Base-by-base conservation (phyloP, 2,888 invertebrate species). In the Mactromeris polynyma region DNA sequence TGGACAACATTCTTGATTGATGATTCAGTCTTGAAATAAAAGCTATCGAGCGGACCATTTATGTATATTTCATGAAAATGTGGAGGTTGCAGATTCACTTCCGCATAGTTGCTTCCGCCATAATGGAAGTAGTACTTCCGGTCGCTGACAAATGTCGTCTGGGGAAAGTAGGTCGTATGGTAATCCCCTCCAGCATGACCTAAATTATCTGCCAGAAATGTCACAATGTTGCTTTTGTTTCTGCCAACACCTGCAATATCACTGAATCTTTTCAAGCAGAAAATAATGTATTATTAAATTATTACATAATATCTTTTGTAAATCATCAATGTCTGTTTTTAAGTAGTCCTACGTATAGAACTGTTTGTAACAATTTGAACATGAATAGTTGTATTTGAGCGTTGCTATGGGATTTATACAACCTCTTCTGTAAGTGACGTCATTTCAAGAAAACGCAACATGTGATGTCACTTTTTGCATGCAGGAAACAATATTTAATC, bases 171-270 rank as follows among this genome's bases (percentile, higher is more conserved):
- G 0, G 95, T 95, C 26, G 95, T 95, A 90, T 95, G 93, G 89
- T 94, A 95, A 82, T 95, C 95, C 0, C 95, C 95, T 0, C 95
- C 95, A 2, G 95, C 94, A 1, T 89, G 89, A 3, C 51, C 82
- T 40, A 90, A 81, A 19, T 85, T 88, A 89, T 95, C 94, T 2
- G 94, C 94, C n/a, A 93, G 88, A 81, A 94, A 95, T 11, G 95
- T 95, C 9, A 94, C 89, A n/a, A 94, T 91, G 69, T 93, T 91
- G 36, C 94, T 93, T 79, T 94, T 95, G 92, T 96, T 94, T 33
- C 96, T 89, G 0, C 96, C 96, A n/a, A 96, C 95, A 81, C 96
- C 96, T 96, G 83, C 1, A 86, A 78, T n/a, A n/a, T n/a, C n/a
- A n/a, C n/a, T n/a, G n/a, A n/a, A n/a, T n/a, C n/a, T n/a, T n/a